Base-by-base conservation (phyloP, 2,888 invertebrate genomes). In the Junonia oenone region DNA sequence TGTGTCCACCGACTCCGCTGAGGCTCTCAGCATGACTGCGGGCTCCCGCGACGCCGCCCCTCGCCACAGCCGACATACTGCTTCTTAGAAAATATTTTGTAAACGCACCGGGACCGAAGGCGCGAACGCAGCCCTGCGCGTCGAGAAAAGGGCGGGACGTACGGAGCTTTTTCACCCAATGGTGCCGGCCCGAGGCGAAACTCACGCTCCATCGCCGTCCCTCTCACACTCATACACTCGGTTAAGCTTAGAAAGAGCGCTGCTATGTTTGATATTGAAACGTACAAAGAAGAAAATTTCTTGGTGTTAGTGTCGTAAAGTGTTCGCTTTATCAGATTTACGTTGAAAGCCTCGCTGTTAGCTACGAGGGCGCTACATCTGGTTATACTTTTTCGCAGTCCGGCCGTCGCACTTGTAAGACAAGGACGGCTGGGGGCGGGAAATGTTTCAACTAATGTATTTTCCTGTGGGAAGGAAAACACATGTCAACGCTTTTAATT, bases 401-500 rank as follows among this genome's bases (percentile, higher is more conserved):
- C 31, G 57, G 22, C 9, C 22, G 26, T 37, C 8, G 48, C 27
- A 47, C 38, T 26, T 19, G 83, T 66, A 68, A 15, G 75, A 86
- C 46, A 67, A 72, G 65, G 85, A 87, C 37, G 60, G 65, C 37
- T 14, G 62, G 66, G 62, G 57, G 58, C 69, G 78, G 89, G 78
- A 89, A 89, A 88, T 89, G 86, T 83, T 81, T 73, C 71, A 74
- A 81, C 87, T 89, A 88, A 89, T 89, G 83, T 87, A 83, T 88
- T 90, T 90, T 88, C 88, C 88, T 89, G 85, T 86, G 89, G 86
- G 89, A 89, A 89, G 83, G 76, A 89, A 90, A 90, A 90, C 90
- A 90, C 86, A 86, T 90, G 90, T 90, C 80, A 84, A 80, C 85
- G 83, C 83, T 88, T 88, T 90, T 89, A 89, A 89, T 89, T 87